Percentiles rank a stretch among this genome's conserved stretches.
These are phyloP conservation scores for Neosilurus mollespiculum DNA, from an alignment of 2,797 vertebrate genomes.

Conservation along the genomic window DNA sequence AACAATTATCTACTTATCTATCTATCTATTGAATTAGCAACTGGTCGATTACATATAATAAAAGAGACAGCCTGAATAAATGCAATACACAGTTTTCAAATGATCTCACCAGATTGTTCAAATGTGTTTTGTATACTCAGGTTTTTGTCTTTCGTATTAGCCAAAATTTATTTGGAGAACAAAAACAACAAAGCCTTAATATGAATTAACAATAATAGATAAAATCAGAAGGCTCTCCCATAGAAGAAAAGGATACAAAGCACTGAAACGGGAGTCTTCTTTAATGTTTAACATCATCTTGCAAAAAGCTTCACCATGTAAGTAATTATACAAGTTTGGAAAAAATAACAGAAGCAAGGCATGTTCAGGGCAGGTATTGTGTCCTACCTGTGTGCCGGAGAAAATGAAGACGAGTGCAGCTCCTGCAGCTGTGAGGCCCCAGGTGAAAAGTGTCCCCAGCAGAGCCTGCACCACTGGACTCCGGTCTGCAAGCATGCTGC, in stretches of 20 bases:
- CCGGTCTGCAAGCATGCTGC: slow-evolving; percentile 83
- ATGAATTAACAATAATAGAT: too few relatives aligned
- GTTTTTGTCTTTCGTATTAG: too few relatives aligned
- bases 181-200: too few relatives aligned
- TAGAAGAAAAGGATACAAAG: background rate
- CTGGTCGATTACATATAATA: too few relatives aligned
- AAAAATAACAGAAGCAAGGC: background rate
- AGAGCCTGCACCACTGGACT: slow-evolving; percentile 83
- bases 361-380: background rate
- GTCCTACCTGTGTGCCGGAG: slow-evolving; percentile 82
- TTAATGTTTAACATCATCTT: background rate
- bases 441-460: slow-evolving; percentile 90
- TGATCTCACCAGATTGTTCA: too few relatives aligned
- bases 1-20: too few relatives aligned
- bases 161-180: too few relatives aligned
- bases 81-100: too few relatives aligned
- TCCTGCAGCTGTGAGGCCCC: slow-evolving; percentile 89
- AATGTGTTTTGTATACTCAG: too few relatives aligned
- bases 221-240: background rate
- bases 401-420: slow-evolving; percentile 90
- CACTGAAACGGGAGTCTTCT: background rate
- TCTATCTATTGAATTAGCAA: too few relatives aligned
- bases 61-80: too few relatives aligned
- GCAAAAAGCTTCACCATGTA: background rate
- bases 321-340: background rate